Percentiles rank a stretch among this genome's conserved stretches.
Conservation (phyloP, 2,888 invertebrate genomes). For the Chymomyza amoena region DNA sequence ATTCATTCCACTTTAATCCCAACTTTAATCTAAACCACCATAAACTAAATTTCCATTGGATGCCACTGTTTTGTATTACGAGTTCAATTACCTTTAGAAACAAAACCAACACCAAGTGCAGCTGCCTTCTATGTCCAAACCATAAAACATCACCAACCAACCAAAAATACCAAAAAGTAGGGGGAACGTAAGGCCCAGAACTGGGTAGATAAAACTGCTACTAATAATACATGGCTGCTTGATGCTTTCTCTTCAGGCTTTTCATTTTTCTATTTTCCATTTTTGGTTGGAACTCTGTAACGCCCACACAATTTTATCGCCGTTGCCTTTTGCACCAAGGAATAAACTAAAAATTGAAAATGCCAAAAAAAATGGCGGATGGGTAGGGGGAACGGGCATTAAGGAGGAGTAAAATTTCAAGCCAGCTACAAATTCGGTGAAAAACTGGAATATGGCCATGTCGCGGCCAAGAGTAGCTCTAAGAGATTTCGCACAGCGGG, state of each 20-base stretch:
- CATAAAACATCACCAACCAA: not conserved
- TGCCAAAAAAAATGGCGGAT: not conserved
- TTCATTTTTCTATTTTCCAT: slow-evolving; percentile 29
- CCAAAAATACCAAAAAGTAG: not conserved
- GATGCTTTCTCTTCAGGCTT: not conserved
- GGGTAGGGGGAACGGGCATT: not conserved
- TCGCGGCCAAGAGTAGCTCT: slow-evolving; percentile 7
- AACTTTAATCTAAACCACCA: not conserved
- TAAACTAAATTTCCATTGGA: not conserved
- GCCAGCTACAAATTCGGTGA: not conserved
- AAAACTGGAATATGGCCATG: slow-evolving; percentile 13
- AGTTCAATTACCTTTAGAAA: not conserved
- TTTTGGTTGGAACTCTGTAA: not conserved
- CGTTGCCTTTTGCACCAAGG: slow-evolving; percentile 17
- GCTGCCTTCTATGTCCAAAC: not conserved
- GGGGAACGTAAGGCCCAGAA: not conserved
- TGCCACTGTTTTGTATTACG: not conserved
- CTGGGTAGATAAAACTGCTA: not conserved
- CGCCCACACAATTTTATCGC: not conserved
- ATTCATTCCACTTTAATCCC: not conserved
- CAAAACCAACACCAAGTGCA: not conserved
- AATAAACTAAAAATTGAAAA: not conserved
- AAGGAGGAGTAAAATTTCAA: not conserved
- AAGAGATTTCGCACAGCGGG: not conserved
- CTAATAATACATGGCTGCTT: not conserved